A percentile compares a stretch with the other conserved stretches of the same genome.
Conservation (phyloP, 92 coral and sea anemone species). For the Zoanthus gigantus region DNA sequence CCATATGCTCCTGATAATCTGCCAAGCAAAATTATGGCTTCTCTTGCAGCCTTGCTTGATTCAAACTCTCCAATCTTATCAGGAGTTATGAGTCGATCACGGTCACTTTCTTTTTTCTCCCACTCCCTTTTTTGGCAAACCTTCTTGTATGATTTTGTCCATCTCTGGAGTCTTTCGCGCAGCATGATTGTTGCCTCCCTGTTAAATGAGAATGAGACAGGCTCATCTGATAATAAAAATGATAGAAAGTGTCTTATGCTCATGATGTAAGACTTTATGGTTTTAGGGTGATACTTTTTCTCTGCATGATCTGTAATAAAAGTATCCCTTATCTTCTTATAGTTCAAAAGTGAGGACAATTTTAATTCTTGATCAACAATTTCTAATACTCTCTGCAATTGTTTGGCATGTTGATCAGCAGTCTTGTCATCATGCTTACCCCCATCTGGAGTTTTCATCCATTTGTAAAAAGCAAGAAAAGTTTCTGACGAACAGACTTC, state of each 20-base stretch:
- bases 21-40: background rate
- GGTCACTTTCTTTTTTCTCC: constrained; percentile 29
- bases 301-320: constrained; percentile 64
- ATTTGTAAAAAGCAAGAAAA: constrained; percentile 24
- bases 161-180: constrained; percentile 66
- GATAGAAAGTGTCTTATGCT: constrained; percentile 72
- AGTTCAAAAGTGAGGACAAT: constrained; percentile 58
- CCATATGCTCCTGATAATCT: constrained; percentile 21
- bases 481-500: background rate
- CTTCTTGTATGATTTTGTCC: constrained; percentile 68
- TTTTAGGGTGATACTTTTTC: constrained; percentile 61
- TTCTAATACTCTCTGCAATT: constrained; percentile 43
- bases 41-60: constrained; percentile 52
- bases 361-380: constrained; percentile 38
- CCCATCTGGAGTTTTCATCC: constrained; percentile 80
- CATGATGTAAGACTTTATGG: constrained; percentile 75
- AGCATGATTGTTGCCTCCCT: constrained; percentile 41
- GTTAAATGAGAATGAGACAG: constrained; percentile 47
- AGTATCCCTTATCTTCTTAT: constrained; percentile 53
- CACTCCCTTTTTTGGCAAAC: constrained; percentile 49
- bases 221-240: constrained; percentile 69
- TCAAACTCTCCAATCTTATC: constrained; percentile 48
- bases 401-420: constrained; percentile 66
- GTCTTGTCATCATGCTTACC: constrained; percentile 74
- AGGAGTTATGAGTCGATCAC: background rate